Evolutionary conservation across 2,113 vertebrate species (phyloP).

Genomic region (Maccullochella peelii): DNA sequence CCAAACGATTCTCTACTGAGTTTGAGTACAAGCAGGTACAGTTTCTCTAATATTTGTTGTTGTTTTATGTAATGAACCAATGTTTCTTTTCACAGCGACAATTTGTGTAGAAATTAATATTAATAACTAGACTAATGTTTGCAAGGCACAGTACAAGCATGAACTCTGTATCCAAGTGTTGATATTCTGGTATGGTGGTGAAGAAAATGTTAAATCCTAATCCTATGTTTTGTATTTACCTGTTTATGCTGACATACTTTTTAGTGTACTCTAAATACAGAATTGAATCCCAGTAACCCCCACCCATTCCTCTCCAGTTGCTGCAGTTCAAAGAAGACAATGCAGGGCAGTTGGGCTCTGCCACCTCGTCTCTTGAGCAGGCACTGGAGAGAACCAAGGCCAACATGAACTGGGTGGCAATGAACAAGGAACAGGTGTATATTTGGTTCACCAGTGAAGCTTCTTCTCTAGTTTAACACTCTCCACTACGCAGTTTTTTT

Average conservation of each 20-base stretch:
- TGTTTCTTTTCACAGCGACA: not conserved
- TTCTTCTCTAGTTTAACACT: not conserved
- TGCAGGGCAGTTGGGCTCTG: constrained; percentile 79
- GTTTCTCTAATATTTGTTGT: not conserved
- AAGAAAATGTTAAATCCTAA: not conserved
- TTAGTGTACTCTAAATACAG: not conserved
- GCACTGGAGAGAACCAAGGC: constrained; percentile 86
- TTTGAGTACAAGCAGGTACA: constrained; percentile 90
- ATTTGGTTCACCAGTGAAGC: constrained; percentile 78
- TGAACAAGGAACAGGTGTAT: constrained; percentile 78
- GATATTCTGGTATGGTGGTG: too few species aligned
- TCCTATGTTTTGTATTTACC: not conserved
- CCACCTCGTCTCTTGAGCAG: constrained; percentile 82
- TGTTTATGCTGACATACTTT: not conserved
- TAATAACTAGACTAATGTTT: not conserved
- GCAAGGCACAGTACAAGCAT: not conserved
- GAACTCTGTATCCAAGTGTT: not conserved
- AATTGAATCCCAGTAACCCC: not conserved
- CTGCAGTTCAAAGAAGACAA: constrained; percentile 86
- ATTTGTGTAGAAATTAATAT: not conserved
- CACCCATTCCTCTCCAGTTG: constrained; percentile 80
- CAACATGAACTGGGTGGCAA: constrained; percentile 89
- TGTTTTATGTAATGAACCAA: not conserved
- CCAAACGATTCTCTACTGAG: constrained; percentile 84
- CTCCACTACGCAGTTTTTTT: not conserved